phyloP scores from a whole-genome alignment of 2,797 vertebrate species.

The Tapirus indicus region DNA sequence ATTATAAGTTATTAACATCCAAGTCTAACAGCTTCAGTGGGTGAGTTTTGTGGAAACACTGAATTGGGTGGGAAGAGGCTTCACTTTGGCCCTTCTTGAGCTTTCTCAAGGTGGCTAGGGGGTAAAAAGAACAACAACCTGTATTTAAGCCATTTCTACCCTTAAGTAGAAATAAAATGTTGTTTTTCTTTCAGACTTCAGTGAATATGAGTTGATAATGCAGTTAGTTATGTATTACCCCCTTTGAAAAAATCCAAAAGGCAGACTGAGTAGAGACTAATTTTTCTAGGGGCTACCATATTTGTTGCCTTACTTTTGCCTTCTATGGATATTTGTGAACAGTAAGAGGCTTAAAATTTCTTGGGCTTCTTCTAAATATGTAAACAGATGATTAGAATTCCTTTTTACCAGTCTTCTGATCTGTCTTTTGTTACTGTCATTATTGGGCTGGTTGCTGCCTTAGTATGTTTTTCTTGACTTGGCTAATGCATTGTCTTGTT shows the following conservation, averaged over 20 bases:
- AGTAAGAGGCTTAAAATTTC: conserved; percentile 33
- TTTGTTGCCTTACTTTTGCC: neutral
- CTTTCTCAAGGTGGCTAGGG: neutral
- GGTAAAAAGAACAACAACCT: neutral
- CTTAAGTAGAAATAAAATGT: neutral
- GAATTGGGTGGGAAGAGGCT: neutral
- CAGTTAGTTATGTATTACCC: neutral
- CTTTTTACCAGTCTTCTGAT: conserved; percentile 18
- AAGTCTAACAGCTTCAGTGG: neutral
- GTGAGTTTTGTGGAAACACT: neutral
- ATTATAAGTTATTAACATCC: neutral
- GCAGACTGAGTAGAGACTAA: neutral
- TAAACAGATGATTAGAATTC: neutral
- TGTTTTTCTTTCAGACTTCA: neutral
- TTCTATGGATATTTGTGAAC: conserved; percentile 15
- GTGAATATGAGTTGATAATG: neutral
- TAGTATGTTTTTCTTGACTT: neutral
- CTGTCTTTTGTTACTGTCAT: conserved; percentile 2
- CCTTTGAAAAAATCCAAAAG: neutral
- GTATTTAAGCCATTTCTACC: neutral
- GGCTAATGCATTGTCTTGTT: neutral
- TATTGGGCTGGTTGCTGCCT: neutral
- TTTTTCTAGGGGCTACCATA: neutral
- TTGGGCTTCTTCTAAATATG: conserved; percentile 3
- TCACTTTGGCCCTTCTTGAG: neutral